These are phyloP conservation scores for Melanitta fusca DNA, from an alignment of 2,797 vertebrate species.

Conservation along the genomic window DNA sequence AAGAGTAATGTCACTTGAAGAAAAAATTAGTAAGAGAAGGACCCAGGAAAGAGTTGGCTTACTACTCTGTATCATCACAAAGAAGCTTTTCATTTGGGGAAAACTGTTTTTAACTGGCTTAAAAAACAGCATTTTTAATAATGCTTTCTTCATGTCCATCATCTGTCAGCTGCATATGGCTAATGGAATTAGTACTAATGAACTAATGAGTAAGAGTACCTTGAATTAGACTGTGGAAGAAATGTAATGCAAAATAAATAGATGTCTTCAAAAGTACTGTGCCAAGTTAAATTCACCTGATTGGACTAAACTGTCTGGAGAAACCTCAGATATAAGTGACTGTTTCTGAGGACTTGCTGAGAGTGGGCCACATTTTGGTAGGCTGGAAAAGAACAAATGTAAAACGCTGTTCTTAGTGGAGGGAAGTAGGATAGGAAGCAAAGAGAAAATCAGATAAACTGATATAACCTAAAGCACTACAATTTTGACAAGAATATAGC, in stretches of 20 bases:
- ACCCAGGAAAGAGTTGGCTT: background rate
- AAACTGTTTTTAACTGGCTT: background rate
- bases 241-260: background rate
- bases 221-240: background rate
- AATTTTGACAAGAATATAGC: background rate
- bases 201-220: background rate
- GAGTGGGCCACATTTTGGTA: background rate
- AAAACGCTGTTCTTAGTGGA: background rate
- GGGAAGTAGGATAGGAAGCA: background rate
- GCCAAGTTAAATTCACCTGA: background rate
- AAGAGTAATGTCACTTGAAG: background rate
- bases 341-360: background rate
- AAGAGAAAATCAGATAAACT: background rate
- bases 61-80: background rate
- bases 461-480: background rate
- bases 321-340: background rate
- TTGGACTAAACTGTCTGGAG: background rate
- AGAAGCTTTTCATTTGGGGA: background rate
- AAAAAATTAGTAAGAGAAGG: background rate
- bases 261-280: background rate
- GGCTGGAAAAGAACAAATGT: background rate
- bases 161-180: background rate
- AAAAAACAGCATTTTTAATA: no score
- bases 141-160: background rate
- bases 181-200: background rate